These are phyloP conservation scores for Hyposoter dolosus DNA, from an alignment of 2,888 invertebrate genomes.

Conservation along the genomic window DNA sequence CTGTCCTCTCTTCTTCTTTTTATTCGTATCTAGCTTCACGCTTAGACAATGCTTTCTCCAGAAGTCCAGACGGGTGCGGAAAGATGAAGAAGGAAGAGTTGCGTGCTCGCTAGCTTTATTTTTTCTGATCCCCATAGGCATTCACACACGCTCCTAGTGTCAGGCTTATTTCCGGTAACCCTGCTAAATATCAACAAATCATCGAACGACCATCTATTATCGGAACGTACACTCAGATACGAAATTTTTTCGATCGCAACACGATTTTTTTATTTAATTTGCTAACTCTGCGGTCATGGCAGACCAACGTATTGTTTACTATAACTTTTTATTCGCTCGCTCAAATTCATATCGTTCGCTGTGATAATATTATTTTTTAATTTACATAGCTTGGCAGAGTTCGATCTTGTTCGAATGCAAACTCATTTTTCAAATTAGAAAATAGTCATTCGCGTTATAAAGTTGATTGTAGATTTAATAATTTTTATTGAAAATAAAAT, in stretches of 20 bases:
- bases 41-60: conserved; percentile 9
- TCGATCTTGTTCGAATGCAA: too few relatives aligned
- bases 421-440: too few relatives aligned
- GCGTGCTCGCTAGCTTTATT: not conserved
- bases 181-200: not conserved
- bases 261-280: too few relatives aligned
- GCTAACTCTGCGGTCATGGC: too few relatives aligned
- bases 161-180: not conserved
- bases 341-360: too few relatives aligned
- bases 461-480: too few relatives aligned
- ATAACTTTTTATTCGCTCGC: too few relatives aligned
- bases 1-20: not conserved
- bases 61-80: conserved; percentile 17
- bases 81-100: not conserved
- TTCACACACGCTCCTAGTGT: not conserved
- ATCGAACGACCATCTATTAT: not conserved
- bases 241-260: too few relatives aligned
- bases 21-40: not conserved
- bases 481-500: too few relatives aligned
- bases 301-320: not conserved
- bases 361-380: too few relatives aligned
- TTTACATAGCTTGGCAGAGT: too few relatives aligned
- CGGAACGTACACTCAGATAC: not conserved
- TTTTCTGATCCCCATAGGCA: not conserved
- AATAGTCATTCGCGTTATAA: too few relatives aligned